A percentile compares a stretch with the other conserved stretches of the same genome.
Evolutionary conservation across 2,113 vertebrate species (phyloP).

Genomic region (Perognathus longimembris): DNA sequence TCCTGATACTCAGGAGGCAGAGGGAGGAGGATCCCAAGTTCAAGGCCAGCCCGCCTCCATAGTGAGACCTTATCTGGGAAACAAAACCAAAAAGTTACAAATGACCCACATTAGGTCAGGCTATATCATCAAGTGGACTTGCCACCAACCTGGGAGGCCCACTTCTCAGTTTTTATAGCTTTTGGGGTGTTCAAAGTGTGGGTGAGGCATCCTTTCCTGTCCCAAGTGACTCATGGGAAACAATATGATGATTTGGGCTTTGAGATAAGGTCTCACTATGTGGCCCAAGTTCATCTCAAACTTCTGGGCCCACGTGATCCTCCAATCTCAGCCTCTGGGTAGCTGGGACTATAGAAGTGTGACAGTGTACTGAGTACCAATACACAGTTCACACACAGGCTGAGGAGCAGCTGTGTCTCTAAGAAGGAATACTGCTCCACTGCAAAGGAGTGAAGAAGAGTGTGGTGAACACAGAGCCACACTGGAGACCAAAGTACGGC

Average conservation of each 20-base stretch:
- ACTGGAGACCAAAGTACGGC: too few relatives aligned
- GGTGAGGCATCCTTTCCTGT: too few relatives aligned
- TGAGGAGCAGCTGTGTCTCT: too few relatives aligned
- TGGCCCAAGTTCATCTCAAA: background rate
- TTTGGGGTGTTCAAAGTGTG: background rate
- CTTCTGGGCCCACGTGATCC: background rate
- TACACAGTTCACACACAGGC: too few relatives aligned
- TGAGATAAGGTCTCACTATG: background rate
- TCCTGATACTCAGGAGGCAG: too few relatives aligned
- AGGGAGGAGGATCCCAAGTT: too few relatives aligned
- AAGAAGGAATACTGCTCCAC: background rate
- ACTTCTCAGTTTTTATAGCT: background rate
- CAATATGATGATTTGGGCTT: background rate
- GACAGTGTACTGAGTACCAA: background rate
- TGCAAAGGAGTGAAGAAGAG: background rate
- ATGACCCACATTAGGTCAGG: accelerated
- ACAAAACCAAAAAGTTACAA: background rate
- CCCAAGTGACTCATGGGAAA: background rate
- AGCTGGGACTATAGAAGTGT: too few relatives aligned
- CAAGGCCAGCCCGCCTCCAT: too few relatives aligned
- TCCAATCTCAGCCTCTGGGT: too few relatives aligned
- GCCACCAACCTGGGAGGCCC: background rate
- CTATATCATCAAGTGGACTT: background rate
- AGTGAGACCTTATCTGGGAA: too few relatives aligned
- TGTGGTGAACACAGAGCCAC: too few relatives aligned